Conservation (phyloP, 2,113 vertebrate species). For the Actinemys pallida region DNA sequence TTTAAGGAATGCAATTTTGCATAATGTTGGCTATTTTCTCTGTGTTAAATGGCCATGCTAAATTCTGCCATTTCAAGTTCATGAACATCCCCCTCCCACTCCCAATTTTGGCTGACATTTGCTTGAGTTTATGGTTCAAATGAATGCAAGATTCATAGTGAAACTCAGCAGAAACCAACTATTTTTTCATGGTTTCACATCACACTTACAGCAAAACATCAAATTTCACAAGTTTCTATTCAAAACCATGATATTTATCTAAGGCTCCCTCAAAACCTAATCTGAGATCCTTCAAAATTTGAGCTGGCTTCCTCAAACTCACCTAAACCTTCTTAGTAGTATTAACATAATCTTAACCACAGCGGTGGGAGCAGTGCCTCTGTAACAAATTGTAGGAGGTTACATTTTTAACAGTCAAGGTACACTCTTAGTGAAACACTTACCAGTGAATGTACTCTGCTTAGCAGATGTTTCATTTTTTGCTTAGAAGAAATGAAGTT, state of each 20-base stretch:
- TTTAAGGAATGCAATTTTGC: conserved; percentile 67
- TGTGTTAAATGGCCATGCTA: conserved; percentile 41
- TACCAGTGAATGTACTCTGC: neutral
- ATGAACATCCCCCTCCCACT: neutral
- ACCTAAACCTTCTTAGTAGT: neutral
- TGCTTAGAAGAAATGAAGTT: neutral
- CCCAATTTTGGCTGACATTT: neutral
- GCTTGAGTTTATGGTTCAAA: conserved; percentile 41
- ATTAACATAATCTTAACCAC: neutral
- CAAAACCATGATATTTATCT: neutral
- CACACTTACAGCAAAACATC: neutral
- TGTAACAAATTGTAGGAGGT: neutral
- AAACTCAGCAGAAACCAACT: conserved; percentile 1
- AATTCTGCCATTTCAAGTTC: conserved; percentile 50
- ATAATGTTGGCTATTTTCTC: conserved; percentile 55
- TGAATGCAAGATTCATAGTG: conserved; percentile 16
- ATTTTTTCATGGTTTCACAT: neutral
- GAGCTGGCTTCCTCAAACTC: neutral
- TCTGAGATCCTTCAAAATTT: neutral
- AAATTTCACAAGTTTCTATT: neutral
- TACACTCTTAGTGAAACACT: neutral
- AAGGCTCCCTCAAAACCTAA: neutral
- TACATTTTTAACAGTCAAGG: neutral
- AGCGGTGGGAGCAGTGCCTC: accelerated
- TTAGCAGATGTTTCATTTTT: neutral